Conservation (phyloP, 1,140 invertebrate genomes). For the Caenorhabditis latens region DNA sequence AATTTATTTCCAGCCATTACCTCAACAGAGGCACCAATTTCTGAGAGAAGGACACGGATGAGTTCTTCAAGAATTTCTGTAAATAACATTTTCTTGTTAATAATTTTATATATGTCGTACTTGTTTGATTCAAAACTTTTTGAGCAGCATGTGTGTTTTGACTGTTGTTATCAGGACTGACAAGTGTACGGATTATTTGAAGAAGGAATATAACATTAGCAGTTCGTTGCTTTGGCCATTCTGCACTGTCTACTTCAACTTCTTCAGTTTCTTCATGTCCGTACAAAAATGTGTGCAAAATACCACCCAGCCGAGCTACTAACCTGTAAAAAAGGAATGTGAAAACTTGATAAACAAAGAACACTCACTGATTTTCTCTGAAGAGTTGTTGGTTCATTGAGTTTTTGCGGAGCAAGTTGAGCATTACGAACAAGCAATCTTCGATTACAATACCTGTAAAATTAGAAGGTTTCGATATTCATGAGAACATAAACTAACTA, state of each 20-base stretch:
- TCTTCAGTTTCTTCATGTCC: constrained; percentile 81
- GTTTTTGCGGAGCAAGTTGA: constrained; percentile 94
- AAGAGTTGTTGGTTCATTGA: constrained; percentile 98
- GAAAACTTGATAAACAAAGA: background rate
- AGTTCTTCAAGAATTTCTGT: constrained; percentile 82
- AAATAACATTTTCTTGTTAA: constrained; percentile 51
- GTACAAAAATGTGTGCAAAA: constrained; percentile 85
- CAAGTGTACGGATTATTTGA: constrained; percentile 87
- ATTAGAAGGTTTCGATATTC: background rate
- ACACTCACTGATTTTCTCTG: constrained; percentile 85
- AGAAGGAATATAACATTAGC: constrained; percentile 92
- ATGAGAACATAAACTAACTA: constrained; percentile 84
- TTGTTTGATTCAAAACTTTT: constrained; percentile 87
- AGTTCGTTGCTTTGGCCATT: constrained; percentile 94
- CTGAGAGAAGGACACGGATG: constrained; percentile 86
- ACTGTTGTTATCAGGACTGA: constrained; percentile 86
- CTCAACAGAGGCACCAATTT: constrained; percentile 94
- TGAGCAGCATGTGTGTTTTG: constrained; percentile 88
- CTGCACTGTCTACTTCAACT: constrained; percentile 81
- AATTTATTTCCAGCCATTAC: constrained; percentile 79
- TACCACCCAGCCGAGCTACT: constrained; percentile 86
- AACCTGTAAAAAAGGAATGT: constrained; percentile 80
- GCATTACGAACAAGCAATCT: constrained; percentile 94
- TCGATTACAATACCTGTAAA: constrained; percentile 89
- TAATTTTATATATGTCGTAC: constrained; percentile 78